Conservation (phyloP, 2,797 vertebrate species). For the Pyrocephalus nanus region DNA sequence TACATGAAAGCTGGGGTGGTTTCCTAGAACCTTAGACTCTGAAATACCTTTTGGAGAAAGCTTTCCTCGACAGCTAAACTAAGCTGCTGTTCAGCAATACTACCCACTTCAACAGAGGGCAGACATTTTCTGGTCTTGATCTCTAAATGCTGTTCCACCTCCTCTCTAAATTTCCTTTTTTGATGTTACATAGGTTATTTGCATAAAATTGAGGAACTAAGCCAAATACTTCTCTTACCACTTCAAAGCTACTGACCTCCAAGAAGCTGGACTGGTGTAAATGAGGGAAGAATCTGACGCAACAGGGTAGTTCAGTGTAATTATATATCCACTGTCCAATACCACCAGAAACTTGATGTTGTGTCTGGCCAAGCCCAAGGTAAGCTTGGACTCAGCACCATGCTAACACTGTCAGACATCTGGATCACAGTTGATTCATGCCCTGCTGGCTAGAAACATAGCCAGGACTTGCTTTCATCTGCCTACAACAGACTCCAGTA, state of each 20-base stretch:
- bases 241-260: constrained; percentile 55
- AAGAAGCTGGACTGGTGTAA: constrained; percentile 28
- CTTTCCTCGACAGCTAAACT: background rate
- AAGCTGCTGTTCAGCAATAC: background rate
- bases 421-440: constrained; percentile 41
- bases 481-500: background rate
- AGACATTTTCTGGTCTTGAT: background rate
- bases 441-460: background rate
- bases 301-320: background rate
- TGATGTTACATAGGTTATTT: constrained; percentile 41
- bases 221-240: constrained; percentile 37
- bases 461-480: background rate
- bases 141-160: constrained; percentile 7
- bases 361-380: constrained; percentile 31
- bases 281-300: constrained; percentile 30
- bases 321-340: constrained; percentile 35
- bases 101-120: background rate
- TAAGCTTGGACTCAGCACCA: constrained; percentile 31
- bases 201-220: constrained; percentile 47
- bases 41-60: background rate
- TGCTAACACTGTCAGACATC: background rate
- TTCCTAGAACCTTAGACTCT: background rate
- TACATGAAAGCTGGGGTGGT: background rate
- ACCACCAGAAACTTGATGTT: constrained; percentile 14
- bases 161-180: constrained; percentile 48